Evolutionary conservation across 2,797 vertebrate genomes (phyloP), one percentile per base, ranked within the genome.

Genomic region (Trematomus bernacchii): DNA sequence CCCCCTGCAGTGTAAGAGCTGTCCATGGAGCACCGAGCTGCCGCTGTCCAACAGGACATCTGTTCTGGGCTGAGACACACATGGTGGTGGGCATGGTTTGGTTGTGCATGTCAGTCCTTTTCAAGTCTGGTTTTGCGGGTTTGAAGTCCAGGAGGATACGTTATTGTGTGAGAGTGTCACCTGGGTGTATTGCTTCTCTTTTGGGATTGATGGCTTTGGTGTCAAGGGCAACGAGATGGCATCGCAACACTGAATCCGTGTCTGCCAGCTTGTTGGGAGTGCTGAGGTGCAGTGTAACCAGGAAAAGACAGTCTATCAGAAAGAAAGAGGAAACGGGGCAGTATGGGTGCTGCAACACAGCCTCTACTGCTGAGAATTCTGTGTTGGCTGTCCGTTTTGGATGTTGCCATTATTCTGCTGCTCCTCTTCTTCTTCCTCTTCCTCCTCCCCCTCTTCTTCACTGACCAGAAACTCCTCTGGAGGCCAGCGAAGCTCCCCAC

Each of bases 401-500:
- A 86, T 85, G 62, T 76, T 89, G 58, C 83, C 86, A 18, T 89
- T 82, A 21, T 55, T 85, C 72, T 89, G 94, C 80, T 93, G 92
- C 77, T 92, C 90, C 30, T 92, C 91, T 6, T 96, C 93, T 0
- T 94, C 83, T 44, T 92, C 91, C 3, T 96, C 94, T 3, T 94
- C 93, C 0, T 94, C 84, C 0, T 91, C 93, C 0, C 93, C 3
- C 1, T 95, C 96, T 0, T 95, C 96, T 0, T 96, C 95, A 64
- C 96, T 96, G 85, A 98, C 96, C 0, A 98, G 91, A 85, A 97
- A 98, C 86, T 99, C 98, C 69, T 99, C 97, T 0, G 98, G 98
- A 0, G 98, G 98, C 98, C 98, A 99, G 89, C 98, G 96, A 59
- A 99, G 96, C 93, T 99, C 98, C 1, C 98, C 98, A 0, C 98